Conservation (phyloP, 64 coral and sea anemone genomes). For the Exaiptasia diaphana region DNA sequence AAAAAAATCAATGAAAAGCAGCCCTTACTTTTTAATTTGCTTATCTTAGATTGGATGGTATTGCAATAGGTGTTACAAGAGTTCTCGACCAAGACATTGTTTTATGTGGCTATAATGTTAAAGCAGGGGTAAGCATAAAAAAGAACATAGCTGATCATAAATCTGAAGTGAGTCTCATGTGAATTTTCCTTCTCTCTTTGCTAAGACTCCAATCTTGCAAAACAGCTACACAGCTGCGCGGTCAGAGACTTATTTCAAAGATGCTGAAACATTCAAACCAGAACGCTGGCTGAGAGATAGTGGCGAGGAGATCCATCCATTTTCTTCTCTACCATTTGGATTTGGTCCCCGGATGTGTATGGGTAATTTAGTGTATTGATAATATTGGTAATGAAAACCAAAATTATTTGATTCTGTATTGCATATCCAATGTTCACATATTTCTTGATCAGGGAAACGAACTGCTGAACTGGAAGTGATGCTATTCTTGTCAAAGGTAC, state of each 20-base stretch:
- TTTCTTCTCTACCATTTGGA: conserved; percentile 66
- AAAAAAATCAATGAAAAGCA: not conserved
- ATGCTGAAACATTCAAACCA: conserved; percentile 46
- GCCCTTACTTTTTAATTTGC: not conserved
- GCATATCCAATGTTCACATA: not conserved
- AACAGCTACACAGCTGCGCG: conserved; percentile 8
- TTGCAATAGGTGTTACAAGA: not conserved
- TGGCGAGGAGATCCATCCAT: conserved; percentile 44
- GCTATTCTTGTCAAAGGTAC: conserved; percentile 34
- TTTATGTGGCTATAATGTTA: conserved; percentile 35
- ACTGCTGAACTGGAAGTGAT: conserved; percentile 34
- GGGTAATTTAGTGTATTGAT: no score
- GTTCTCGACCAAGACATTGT: conserved; percentile 28
- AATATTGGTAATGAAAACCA: no score
- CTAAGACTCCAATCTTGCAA: conserved; percentile 52
- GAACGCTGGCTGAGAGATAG: conserved; percentile 61
- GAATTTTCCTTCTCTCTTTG: no score
- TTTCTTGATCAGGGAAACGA: not conserved
- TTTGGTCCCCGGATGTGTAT: conserved; percentile 84
- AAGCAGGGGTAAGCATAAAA: conserved; percentile 33
- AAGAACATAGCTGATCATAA: no score
- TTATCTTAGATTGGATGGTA: not conserved
- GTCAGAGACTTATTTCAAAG: conserved; percentile 45
- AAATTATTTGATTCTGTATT: not conserved
- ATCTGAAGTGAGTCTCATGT: no score